Evolutionary conservation across 2,797 vertebrate species (phyloP), one percentile per base, ranked within the genome.

Genomic region (Gambusia yucatana): DNA sequence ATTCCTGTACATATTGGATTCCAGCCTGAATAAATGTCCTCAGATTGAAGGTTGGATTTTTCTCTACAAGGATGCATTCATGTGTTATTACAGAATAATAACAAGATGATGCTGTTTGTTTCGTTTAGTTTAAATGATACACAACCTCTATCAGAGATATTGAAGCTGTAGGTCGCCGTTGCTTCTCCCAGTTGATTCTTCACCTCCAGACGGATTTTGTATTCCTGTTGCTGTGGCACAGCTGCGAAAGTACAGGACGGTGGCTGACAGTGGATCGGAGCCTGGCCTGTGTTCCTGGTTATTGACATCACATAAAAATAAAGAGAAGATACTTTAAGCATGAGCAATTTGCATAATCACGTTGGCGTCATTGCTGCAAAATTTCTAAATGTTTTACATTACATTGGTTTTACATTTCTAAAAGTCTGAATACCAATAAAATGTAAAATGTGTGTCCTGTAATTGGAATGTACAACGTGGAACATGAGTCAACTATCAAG

Each of bases 71-170:
- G 36, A 67, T 67, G 20, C 22, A 20, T 2, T 2, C 10, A 25
- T 6, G 0, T 11, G 5, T 25, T 67, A 22, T 10, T 39, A 22
- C 25, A 22, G 25, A 70, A 43, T 6, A 2, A 22, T 17, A 75
- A 36, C 17, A 50, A 33, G 6, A 67, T 43, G 44, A n/a, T 13
- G 25, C 25, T 16, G 28, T n/a, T n/a, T 44, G 22, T 69, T 75
- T 16, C 0, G 14, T 22, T 74, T 28, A 16, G 33, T 47, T 72
- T 28, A 67, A 0, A 17, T 69, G 59, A 84, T 73, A 28, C 48
- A 80, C 48, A 41, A 94, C 93, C 92, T 92, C 90, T 91, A 52
- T 94, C 88, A 72, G 81, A 86, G 82, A 96, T 84, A 82, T 88
- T 93, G 85, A 96, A 94, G 80, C 77, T 79, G 83, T 91, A 84